Evolutionary conservation across 1,140 invertebrate genomes (phyloP), one percentile per base, ranked within the genome.

Genomic region (Tenebrio molitor): DNA sequence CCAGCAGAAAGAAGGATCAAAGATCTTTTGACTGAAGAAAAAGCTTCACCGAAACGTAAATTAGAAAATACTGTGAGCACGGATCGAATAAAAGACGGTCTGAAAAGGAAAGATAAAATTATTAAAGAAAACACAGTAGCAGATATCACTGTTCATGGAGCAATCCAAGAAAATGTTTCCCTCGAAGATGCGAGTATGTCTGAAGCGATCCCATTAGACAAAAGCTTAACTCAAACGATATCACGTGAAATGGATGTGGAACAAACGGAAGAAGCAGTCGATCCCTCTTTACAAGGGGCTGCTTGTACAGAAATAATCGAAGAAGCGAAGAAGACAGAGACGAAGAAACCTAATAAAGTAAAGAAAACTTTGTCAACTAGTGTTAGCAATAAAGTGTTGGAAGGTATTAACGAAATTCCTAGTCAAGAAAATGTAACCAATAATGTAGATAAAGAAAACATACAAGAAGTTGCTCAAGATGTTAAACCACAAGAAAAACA

Each of bases 51-150:
- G 6, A 92, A 92, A 79, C 85, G 91, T 41, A 92, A 92, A 81
- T 80, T 92, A 14, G 90, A 92, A 79, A 86, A 87, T 5, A 90
- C 90, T 8, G 87, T 90, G 46, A 92, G 91, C 63, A 89, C 87
- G 69, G 89, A 91, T 65, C 84, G 85, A 74, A 82, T 83, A 0
- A 83, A 80, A 66, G 85, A 85, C 33, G 85, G 85, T 33, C 84
- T 86, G 36, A 87, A 88, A 69, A 88, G 88, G 76, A 90, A 90
- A 81, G 89, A 91, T 68, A 82, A 82, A 71, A 82, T 83, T 15
- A 75, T 82, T 23, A 83, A 82, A 71, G 80, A 82, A 46, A 81
- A 78, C 41, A 83, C 81, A 10, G 72, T 83, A 3, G 81, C 81
- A 10, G 81, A 83, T 77, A 81, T 83, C 16, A 78, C 80, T 1